Base-by-base conservation (phyloP, 2,888 invertebrate genomes). In the Cremastinae sp. region DNA sequence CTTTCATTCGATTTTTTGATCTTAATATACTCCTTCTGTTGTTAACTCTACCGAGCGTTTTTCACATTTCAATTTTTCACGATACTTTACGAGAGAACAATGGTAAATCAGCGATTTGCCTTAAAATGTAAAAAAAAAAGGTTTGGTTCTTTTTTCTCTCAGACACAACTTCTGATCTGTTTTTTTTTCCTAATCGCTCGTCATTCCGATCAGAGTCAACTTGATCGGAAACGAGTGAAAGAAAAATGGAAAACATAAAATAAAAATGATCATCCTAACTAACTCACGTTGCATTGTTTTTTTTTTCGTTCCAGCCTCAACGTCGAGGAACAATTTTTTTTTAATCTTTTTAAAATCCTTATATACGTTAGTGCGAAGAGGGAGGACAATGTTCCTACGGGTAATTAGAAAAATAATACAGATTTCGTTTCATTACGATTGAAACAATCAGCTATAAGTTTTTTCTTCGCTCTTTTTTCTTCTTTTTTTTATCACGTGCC, bases 331-430 rank as follows among this genome's bases (percentile, higher is more conserved):
- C 70, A 62, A 75, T 20, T 36, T 34, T 43, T 28, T 20, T 34
- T 54, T 38, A 14, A 0, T 7, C 49, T 38, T 64, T 12, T 72
- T 72, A 58, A 68, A 43, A 38, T 74, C 58, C 36, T 71, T 53
- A 72, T 71, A 79, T 74, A 14, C 14, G 36, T 58, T 47, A 58
- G 47, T 68, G 59, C 41, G 64, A 54, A 49, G 28, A 68, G 41
- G 71, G 69, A 71, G 69, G 72, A 77, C 71, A 77, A 65, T 70
- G 62, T 77, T 71, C 56, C 74, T 76, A 76, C 56, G 84, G 82
- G 75, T 85, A 85, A 84, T 87, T 88, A 88, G 83, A 89, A 89
- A 89, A 89, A 89, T 88, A 89, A 88, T 88, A 88, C 85, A 83
- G 79, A 81, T 83, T 84, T 84, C 75, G 79, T 72, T 82, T 77